Conservation (phyloP, 1,140 invertebrate genomes). For the Sitodiplosis mosellana region DNA sequence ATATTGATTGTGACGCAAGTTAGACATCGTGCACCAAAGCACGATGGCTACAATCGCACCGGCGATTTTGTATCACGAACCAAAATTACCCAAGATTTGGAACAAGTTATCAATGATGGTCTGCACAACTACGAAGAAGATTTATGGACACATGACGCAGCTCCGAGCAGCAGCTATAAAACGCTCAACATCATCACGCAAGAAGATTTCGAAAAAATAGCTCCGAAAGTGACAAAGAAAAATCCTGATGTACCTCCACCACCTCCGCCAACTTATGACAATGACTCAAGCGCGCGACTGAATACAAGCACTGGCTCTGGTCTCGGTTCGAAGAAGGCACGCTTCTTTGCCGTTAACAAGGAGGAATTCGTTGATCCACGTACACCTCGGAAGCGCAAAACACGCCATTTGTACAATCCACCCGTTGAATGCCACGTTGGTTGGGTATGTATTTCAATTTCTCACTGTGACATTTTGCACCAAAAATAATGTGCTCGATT, state of each 20-base stretch:
- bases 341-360: constrained; percentile 92
- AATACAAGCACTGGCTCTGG: constrained; percentile 13
- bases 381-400: constrained; percentile 72
- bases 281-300: constrained; percentile 16
- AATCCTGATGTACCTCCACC: constrained; percentile 51
- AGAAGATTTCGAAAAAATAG: constrained; percentile 70
- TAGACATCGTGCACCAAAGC: constrained; percentile 43
- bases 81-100: constrained; percentile 86
- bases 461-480: too few species aligned
- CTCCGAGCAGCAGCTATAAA: constrained; percentile 43
- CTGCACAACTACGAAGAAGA: constrained; percentile 88
- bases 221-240: constrained; percentile 39
- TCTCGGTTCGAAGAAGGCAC: constrained; percentile 28
- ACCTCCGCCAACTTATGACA: constrained; percentile 38
- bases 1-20: constrained; percentile 90
- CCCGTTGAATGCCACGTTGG: constrained; percentile 90
- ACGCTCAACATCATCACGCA: constrained; percentile 81
- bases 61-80: constrained; percentile 66
- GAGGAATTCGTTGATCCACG: constrained; percentile 44
- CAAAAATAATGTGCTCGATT: too few species aligned
- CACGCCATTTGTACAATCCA: constrained; percentile 78
- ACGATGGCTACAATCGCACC: constrained; percentile 77
- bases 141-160: constrained; percentile 40
- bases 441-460: constrained; percentile 37
- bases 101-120: constrained; percentile 88